phyloP scores from a whole-genome alignment of 2,113 vertebrate species.

The Synchiropus splendidus region DNA sequence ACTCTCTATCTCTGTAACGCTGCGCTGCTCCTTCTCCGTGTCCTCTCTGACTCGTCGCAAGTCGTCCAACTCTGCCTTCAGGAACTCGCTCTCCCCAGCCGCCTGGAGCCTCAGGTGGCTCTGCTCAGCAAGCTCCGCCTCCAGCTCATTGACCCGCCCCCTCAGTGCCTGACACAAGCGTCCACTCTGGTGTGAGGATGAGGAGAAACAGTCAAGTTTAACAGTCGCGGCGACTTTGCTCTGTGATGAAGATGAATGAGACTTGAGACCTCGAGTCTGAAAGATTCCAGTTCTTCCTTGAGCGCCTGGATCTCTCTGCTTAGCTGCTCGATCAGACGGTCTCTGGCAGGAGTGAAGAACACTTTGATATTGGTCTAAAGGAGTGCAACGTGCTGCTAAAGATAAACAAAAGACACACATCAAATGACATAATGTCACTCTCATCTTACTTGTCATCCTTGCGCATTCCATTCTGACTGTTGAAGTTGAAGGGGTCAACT shows the following conservation, averaged over 20 bases:
- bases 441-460: slow-evolving; percentile 90
- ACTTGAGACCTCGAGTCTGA: slow-evolving; percentile 78
- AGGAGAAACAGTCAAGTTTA: background rate
- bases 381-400: too few relatives aligned
- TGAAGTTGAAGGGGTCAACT: slow-evolving; percentile 90
- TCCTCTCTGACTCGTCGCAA: slow-evolving; percentile 80
- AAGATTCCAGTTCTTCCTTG: slow-evolving; percentile 80
- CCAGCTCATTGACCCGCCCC: slow-evolving; percentile 80
- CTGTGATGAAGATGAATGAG: background rate
- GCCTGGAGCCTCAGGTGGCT: slow-evolving; percentile 87
- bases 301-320: slow-evolving; percentile 76
- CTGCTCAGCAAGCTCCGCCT: slow-evolving; percentile 91
- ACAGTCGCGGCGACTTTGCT: background rate
- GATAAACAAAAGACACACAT: too few relatives aligned
- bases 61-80: slow-evolving; percentile 85
- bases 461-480: slow-evolving; percentile 86
- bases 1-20: slow-evolving; percentile 91
- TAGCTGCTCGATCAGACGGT: slow-evolving; percentile 81
- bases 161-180: slow-evolving; percentile 76
- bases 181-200: slow-evolving; percentile 62
- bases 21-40: slow-evolving; percentile 90
- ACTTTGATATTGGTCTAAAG: too few relatives aligned
- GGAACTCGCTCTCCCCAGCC: slow-evolving; percentile 81
- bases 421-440: too few relatives aligned
- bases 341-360: slow-evolving; percentile 70